A percentile compares a stretch with the other conserved stretches of the same genome.
Conservation (phyloP, 2,797 vertebrate species). For the Champsocephalus gunnari region DNA sequence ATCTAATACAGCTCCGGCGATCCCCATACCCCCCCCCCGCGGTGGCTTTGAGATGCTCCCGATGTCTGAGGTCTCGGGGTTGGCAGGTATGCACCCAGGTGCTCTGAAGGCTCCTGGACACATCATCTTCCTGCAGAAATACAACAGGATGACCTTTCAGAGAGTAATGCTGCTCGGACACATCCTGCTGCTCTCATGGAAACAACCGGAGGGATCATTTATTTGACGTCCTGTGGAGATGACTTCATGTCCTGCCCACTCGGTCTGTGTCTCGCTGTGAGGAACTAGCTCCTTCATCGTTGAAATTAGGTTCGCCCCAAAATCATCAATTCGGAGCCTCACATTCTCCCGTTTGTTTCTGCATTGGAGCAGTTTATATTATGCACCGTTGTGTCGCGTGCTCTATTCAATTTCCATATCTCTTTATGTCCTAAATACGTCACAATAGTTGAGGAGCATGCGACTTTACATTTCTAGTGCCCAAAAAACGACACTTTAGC, state of each 20-base stretch:
- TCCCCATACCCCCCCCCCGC: too few relatives aligned
- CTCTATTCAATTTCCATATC: too few relatives aligned
- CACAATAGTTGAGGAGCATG: too few relatives aligned
- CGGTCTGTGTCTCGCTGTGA: neutral
- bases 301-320: neutral
- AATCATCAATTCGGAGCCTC: neutral
- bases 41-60: too few relatives aligned
- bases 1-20: too few relatives aligned
- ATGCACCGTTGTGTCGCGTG: too few relatives aligned
- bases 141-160: neutral
- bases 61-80: too few relatives aligned
- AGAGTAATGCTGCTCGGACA: neutral
- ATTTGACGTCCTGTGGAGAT: neutral
- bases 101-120: neutral
- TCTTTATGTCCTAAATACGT: too few relatives aligned
- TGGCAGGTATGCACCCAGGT: too few relatives aligned
- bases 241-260: neutral
- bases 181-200: neutral
- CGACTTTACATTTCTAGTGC: too few relatives aligned
- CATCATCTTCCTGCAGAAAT: neutral
- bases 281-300: neutral
- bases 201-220: conserved; percentile 11
- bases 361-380: too few relatives aligned
- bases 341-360: neutral
- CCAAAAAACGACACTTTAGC: too few relatives aligned